phyloP scores from a whole-genome alignment of 2,797 vertebrate species.

The Eleutherodactylus coqui region DNA sequence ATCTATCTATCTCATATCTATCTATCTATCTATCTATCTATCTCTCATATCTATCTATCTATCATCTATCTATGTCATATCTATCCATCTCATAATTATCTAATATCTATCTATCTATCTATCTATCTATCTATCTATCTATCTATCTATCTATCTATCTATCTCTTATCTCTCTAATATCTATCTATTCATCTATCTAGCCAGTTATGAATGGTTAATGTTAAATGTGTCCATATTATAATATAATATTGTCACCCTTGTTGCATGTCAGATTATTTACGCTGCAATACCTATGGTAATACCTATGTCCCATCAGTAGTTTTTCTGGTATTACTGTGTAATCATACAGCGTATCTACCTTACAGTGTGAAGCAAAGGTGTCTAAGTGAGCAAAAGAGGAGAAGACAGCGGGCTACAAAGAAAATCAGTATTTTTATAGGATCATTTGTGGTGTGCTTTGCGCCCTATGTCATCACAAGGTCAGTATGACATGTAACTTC shows the following conservation, averaged over 20 bases:
- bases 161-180: constrained; percentile 3
- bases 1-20: constrained; percentile 8
- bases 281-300: neutral
- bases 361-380: constrained; percentile 83
- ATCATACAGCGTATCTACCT: constrained; percentile 58
- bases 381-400: constrained; percentile 80
- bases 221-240: too few species aligned
- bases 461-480: constrained; percentile 83
- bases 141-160: too few species aligned
- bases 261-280: neutral
- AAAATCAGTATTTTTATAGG: constrained; percentile 86
- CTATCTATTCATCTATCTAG: too few species aligned
- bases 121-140: too few species aligned
- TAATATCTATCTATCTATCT: too few species aligned
- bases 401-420: constrained; percentile 77
- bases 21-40: constrained; percentile 14
- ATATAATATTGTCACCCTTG: too few species aligned
- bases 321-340: constrained; percentile 3
- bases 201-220: too few species aligned
- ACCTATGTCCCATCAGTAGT: neutral
- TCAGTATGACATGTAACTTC: constrained; percentile 67
- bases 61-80: neutral
- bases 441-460: constrained; percentile 83
- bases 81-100: too few species aligned
- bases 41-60: neutral